Base-by-base conservation (phyloP, 2,797 vertebrate species). In the Myripristis murdjan region DNA sequence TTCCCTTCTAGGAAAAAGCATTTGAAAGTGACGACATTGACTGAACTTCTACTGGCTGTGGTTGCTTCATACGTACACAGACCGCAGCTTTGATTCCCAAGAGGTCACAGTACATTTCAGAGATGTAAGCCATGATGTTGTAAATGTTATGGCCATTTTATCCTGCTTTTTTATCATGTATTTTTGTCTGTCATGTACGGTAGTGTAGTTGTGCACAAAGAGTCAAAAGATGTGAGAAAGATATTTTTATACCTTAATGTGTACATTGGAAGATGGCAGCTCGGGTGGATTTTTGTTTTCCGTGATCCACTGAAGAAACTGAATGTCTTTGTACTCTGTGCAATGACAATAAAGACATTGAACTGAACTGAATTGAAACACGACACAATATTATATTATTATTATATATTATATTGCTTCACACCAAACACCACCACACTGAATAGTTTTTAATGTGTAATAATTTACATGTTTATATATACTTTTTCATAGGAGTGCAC, bases 1-100 rank as follows among this genome's bases (percentile, higher is more conserved):
- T 46, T 77, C 52, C 24, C 18, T 18, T 55, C 23, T 52, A 89
- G 87, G 69, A 80, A 12, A 75, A 80, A 35, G 83, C 48, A 4
- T 83, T 87, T 73, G 67, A 58, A 6, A 41, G 2, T 8, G 56
- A 76, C 18, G 69, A 77, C 18, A 33, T 64, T 35, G 78, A 75
- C 44, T 56, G 66, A 85, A 41, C 14, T 18, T 12, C 10, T 5
- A 2, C 44, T n/a, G 44, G 44, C 37, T 41, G n/a, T n/a, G n/a
- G n/a, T 11, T 10, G 9, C 11, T 11, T 11, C 66, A 67, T 6
- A n/a, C 6, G 31, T 48, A 12, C 9, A 11, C 43, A 18, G 16
- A 46, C 43, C 43, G 8, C 43, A 39, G 12, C 37, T 2, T 2
- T 15, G 12, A 39, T 4, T 39, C 37, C 12, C 37, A 39, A 14